These are phyloP conservation scores for Asarcornis scutulata DNA, from an alignment of 2,113 vertebrate genomes.

Conservation along the genomic window DNA sequence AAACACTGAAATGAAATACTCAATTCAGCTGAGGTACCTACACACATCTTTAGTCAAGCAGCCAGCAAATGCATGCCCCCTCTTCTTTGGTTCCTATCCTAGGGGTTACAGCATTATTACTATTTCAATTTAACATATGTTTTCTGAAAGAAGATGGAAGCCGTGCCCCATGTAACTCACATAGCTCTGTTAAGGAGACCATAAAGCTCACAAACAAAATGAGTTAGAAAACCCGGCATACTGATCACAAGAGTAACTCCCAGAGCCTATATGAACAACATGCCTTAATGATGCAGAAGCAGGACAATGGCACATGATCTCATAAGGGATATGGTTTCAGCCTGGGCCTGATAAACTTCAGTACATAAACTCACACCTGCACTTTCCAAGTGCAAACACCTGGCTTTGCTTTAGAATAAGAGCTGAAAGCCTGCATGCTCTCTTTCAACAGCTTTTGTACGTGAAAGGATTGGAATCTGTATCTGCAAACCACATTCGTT, in stretches of 20 bases:
- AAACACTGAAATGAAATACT: conserved; percentile 21
- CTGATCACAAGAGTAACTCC: not conserved
- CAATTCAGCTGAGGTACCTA: not conserved
- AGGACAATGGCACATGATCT: conserved; percentile 34
- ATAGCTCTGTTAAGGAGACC: conserved; percentile 5
- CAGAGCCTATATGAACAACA: not conserved
- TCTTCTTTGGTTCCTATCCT: not conserved
- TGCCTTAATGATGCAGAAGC: conserved; percentile 13
- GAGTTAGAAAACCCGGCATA: not conserved
- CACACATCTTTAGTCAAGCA: not conserved
- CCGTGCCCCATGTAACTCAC: not conserved
- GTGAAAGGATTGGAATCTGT: not conserved
- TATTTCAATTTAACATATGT: not conserved
- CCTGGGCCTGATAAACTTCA: conserved; percentile 34
- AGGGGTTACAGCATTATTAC: not conserved
- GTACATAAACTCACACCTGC: conserved; percentile 44
- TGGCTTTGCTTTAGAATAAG: conserved; percentile 32
- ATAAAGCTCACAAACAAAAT: conserved; percentile 1
- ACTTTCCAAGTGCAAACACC: conserved; percentile 20
- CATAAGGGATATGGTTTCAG: not conserved
- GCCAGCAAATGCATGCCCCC: not conserved
- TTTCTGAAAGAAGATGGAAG: conserved; percentile 25
- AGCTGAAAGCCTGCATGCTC: not conserved
- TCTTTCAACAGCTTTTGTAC: conserved; percentile 9
- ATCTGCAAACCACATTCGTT: not conserved